These are phyloP conservation scores for Haliclona indistincta DNA, from an alignment of 37 sponge, comb jelly and placozoan species.

Conservation along the genomic window DNA sequence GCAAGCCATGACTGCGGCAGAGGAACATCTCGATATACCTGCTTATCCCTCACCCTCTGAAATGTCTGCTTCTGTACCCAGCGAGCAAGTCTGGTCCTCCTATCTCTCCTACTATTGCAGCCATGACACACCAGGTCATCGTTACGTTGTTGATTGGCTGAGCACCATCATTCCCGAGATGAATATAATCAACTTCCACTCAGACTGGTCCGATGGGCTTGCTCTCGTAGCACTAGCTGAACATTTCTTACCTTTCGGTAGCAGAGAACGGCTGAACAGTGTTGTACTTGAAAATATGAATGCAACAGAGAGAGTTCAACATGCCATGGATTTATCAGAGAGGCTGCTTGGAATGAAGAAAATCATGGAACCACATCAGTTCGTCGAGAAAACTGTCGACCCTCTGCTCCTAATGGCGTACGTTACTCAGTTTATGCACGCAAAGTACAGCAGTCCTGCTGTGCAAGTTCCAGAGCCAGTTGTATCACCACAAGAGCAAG, in stretches of 20 bases:
- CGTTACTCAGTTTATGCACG: constrained; percentile 41
- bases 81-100: background rate
- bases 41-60: background rate
- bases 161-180: constrained; percentile 7
- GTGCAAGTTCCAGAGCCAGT: too few relatives aligned
- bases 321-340: constrained; percentile 50
- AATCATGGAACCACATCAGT: constrained; percentile 40
- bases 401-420: constrained; percentile 55
- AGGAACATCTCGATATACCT: constrained; percentile 22
- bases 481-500: background rate
- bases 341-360: constrained; percentile 19
- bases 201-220: constrained; percentile 55
- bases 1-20: constrained; percentile 31
- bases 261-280: background rate
- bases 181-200: constrained; percentile 31
- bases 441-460: too few relatives aligned
- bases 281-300: background rate
- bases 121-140: background rate
- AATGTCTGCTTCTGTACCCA: background rate
- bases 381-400: constrained; percentile 38
- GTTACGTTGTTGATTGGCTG: constrained; percentile 23
- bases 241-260: constrained; percentile 33
- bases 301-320: constrained; percentile 25
- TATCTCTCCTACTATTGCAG: background rate
- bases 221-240: constrained; percentile 52